Evolutionary conservation across 2,113 vertebrate species (phyloP).

Genomic region (Percina caprodes): DNA sequence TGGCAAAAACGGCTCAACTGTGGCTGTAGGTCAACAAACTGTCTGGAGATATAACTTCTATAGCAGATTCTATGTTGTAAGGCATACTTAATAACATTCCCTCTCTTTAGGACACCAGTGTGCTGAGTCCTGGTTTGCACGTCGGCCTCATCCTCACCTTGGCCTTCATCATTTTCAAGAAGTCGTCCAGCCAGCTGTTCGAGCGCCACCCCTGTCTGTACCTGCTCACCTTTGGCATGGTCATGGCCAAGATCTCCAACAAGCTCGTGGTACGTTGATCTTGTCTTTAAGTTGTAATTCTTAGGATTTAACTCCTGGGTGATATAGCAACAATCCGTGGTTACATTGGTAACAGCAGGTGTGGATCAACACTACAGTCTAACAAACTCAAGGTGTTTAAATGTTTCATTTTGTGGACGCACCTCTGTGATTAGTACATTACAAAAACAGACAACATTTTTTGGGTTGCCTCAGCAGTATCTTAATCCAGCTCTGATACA

Average conservation of each 20-base stretch:
- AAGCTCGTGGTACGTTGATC: conserved; percentile 91
- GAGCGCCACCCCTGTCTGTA: conserved; percentile 95
- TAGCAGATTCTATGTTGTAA: not conserved
- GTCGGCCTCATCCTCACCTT: conserved; percentile 91
- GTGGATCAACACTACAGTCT: too few relatives aligned
- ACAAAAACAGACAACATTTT: too few relatives aligned
- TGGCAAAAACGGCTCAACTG: conserved; percentile 97
- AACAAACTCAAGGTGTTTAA: too few relatives aligned
- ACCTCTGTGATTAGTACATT: too few relatives aligned
- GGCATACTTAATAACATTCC: not conserved
- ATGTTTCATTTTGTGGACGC: too few relatives aligned
- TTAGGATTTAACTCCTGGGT: not conserved
- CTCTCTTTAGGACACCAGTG: conserved; percentile 92
- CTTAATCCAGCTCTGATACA: too few relatives aligned
- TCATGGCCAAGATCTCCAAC: conserved; percentile 94
- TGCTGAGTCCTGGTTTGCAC: conserved; percentile 93
- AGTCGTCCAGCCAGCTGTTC: conserved; percentile 92
- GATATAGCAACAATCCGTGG: not conserved
- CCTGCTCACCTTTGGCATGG: conserved; percentile 92
- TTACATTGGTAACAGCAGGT: not conserved
- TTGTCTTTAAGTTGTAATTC: not conserved
- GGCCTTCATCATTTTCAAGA: conserved; percentile 96
- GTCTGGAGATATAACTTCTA: not conserved
- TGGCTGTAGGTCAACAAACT: conserved; percentile 88
- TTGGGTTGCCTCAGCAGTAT: too few relatives aligned